phyloP scores from a whole-genome alignment of 2,113 vertebrate species.

The Gnathonemus longibarbis region DNA sequence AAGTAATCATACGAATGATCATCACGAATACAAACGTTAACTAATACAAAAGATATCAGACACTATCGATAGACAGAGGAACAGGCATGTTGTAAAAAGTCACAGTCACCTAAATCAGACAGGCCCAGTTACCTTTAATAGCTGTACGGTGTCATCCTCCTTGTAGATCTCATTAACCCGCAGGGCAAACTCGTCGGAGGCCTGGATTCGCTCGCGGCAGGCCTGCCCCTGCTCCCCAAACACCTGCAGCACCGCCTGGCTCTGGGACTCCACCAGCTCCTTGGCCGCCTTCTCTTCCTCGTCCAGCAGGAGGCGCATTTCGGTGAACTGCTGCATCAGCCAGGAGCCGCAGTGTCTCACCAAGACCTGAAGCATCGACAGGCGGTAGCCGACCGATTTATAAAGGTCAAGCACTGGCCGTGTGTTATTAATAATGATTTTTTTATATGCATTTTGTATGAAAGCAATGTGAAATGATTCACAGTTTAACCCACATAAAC shows the following conservation, averaged over 20 bases:
- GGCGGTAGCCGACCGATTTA: background rate
- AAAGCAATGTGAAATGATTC: too few relatives aligned
- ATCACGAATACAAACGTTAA: background rate
- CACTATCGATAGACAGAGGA: background rate
- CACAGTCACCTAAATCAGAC: background rate
- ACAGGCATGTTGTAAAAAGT: background rate
- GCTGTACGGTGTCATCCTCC: conserved; percentile 36
- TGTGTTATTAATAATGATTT: background rate
- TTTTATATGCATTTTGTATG: too few relatives aligned
- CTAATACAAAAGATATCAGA: background rate
- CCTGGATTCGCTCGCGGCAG: conserved; percentile 36
- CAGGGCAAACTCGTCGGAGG: conserved; percentile 34
- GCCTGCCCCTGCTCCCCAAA: conserved; percentile 39
- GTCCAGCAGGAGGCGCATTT: conserved; percentile 52
- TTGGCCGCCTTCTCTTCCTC: conserved; percentile 56
- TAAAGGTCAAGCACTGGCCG: background rate
- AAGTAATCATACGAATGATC: background rate
- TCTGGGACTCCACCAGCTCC: conserved; percentile 52
- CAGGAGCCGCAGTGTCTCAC: conserved; percentile 46
- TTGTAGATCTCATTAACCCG: conserved; percentile 41
- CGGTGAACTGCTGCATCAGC: conserved; percentile 46
- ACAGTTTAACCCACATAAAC: too few relatives aligned
- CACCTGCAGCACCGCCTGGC: conserved; percentile 39
- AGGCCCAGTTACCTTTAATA: conserved; percentile 51
- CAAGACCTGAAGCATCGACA: background rate